phyloP scores from a whole-genome alignment of 2,797 vertebrate genomes.

The Poecile montanus region DNA sequence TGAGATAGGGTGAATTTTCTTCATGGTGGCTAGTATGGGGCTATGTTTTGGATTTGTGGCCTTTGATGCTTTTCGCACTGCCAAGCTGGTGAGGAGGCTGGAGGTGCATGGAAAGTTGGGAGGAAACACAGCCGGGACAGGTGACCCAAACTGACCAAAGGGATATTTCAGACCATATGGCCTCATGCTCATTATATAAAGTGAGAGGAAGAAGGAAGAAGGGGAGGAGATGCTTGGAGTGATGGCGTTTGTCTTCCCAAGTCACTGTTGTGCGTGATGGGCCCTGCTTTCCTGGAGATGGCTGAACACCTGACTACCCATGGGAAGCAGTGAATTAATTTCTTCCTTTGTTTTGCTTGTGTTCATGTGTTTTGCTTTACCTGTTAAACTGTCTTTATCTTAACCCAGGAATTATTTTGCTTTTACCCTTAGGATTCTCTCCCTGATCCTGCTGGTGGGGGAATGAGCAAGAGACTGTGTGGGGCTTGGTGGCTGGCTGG shows the following conservation, averaged over 20 bases:
- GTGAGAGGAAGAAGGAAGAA: too few relatives aligned
- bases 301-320: too few relatives aligned
- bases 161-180: too few relatives aligned
- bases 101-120: neutral
- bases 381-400: neutral
- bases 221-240: too few relatives aligned
- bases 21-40: neutral
- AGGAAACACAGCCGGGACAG: too few relatives aligned
- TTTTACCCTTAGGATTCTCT: neutral
- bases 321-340: too few relatives aligned
- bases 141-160: too few relatives aligned
- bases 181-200: too few relatives aligned
- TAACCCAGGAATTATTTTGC: neutral
- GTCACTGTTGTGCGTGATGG: too few relatives aligned
- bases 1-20: neutral
- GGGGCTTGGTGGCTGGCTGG: neutral
- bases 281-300: too few relatives aligned
- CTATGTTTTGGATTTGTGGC: neutral
- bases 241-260: too few relatives aligned
- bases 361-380: neutral
- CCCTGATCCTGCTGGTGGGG: neutral
- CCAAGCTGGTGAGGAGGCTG: neutral
- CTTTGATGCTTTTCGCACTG: neutral
- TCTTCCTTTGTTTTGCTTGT: neutral
- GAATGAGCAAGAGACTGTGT: neutral